Evolutionary conservation across 2,888 invertebrate genomes (phyloP).

Genomic region (Incurvaria masculella): DNA sequence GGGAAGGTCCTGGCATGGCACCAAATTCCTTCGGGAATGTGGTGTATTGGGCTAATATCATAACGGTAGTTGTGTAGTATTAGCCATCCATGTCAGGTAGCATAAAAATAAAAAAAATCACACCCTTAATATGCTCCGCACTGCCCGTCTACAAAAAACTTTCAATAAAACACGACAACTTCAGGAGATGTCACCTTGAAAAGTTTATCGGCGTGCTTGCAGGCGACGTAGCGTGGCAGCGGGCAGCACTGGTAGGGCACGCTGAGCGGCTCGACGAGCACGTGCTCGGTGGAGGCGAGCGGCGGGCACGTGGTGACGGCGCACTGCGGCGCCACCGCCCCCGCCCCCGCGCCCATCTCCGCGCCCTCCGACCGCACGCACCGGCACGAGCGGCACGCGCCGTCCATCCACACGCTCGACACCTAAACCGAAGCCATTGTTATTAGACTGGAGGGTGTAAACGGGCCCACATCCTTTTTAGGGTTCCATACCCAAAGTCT

Average conservation of each 20-base stretch:
- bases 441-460: background rate
- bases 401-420: slow-evolving; percentile 66
- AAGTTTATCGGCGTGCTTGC: slow-evolving; percentile 43
- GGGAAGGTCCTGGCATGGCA: no score
- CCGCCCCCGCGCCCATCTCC: slow-evolving; percentile 18
- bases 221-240: slow-evolving; percentile 52
- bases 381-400: slow-evolving; percentile 64
- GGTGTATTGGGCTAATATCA: no score
- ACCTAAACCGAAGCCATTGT: no score
- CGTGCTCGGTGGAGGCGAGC: slow-evolving; percentile 46
- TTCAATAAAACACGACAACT: no score
- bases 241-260: slow-evolving; percentile 66
- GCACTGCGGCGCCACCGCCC: slow-evolving; percentile 35
- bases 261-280: slow-evolving; percentile 50
- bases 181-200: slow-evolving; percentile 52
- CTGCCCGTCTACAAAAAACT: no score
- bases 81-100: no score
- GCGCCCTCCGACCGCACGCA: slow-evolving; percentile 41
- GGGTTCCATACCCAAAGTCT: no score
- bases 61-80: no score
- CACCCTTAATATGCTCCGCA: no score
- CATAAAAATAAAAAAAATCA: no score
- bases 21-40: no score
- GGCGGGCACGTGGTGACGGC: slow-evolving; percentile 48
- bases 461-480: no score